Conservation (phyloP, 2,113 vertebrate species). For the Erythrocercus mccallii region DNA sequence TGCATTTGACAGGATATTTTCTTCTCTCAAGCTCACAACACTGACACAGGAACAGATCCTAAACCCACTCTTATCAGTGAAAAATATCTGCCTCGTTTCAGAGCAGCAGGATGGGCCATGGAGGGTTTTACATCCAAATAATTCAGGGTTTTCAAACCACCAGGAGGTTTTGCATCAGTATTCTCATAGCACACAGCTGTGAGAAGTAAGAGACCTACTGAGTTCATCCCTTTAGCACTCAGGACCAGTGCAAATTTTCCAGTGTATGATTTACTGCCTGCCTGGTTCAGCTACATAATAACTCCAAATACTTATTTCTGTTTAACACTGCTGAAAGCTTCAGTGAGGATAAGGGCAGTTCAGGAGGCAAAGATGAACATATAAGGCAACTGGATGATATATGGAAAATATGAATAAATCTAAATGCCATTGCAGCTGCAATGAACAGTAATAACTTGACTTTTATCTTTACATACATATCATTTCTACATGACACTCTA, state of each 20-base stretch:
- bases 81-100: background rate
- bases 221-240: background rate
- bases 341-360: background rate
- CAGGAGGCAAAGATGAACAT: conserved; percentile 47
- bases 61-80: background rate
- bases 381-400: conserved; percentile 43
- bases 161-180: background rate
- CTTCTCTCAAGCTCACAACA: background rate
- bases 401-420: conserved; percentile 58
- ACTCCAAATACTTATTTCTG: background rate
- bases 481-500: conserved; percentile 8
- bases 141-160: background rate
- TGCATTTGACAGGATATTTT: background rate
- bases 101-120: background rate
- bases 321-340: background rate
- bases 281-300: background rate
- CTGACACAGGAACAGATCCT: background rate
- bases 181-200: background rate
- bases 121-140: background rate
- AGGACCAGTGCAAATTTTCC: background rate
- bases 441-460: conserved; percentile 8
- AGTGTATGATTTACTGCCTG: background rate
- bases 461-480: background rate
- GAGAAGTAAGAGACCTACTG: background rate
- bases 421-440: conserved; percentile 5